Base-by-base conservation (phyloP, 1,140 invertebrate genomes). In the Cotesia chilonis region DNA sequence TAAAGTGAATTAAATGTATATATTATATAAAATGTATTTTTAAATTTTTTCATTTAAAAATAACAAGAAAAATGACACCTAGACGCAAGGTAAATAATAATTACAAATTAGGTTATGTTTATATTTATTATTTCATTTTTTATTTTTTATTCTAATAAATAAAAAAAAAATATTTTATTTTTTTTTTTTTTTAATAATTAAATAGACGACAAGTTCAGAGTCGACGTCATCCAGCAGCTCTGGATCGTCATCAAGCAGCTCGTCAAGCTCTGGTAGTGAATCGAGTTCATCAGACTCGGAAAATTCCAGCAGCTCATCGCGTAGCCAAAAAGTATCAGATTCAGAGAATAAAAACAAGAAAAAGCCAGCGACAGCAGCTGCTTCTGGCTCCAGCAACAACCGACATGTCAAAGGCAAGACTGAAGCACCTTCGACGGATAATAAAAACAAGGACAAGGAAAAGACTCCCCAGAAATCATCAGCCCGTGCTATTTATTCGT, bases 271-370 rank as follows among this genome's bases (percentile, higher is more conserved):
- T 64, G 90, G 88, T n/a, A 91, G 90, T 71, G 90, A 90, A 60
- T 90, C 90, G 0, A 91, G 90, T 76, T 92, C 90, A 17, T 92
- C 92, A 0, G 92, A 92, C 64, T 90, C 91, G 0, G 91, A 90
- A 59, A 92, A 91, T n/a, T 91, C 90, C 10, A 92, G 91, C 74
- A 91, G 90, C 69, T 78, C 88, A 75, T 83, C 86, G 74, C 80
- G 84, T 61, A 81, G 82, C 80, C 72, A 86, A 79, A 85, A 87
- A 80, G 77, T 76, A 71, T 81, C 82, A 51, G 79, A 88, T 82
- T 76, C 87, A 80, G 81, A 87, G 77, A 74, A 83, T 82, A 76
- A 77, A 17, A 90, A 90, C 72, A 90, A 89, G 75, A 88, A 89
- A 55, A 80, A 84, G 65, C 81, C 84, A 2, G 83, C 88, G 36